These are phyloP conservation scores for Lichenostomus cassidix DNA, from an alignment of 2,113 vertebrate species.

Conservation along the genomic window DNA sequence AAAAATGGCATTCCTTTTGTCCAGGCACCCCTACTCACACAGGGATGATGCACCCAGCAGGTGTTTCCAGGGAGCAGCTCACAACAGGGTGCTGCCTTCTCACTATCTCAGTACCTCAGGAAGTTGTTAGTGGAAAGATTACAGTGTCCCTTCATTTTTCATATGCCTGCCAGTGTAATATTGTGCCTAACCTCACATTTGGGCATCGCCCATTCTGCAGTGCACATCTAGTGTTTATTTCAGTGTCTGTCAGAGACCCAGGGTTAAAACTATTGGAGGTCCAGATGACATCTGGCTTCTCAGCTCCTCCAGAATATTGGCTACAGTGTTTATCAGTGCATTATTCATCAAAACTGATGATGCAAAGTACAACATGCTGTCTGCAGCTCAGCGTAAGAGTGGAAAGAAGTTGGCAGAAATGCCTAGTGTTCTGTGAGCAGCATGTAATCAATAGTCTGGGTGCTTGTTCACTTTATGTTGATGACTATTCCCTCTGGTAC, in stretches of 20 bases:
- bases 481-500: conserved; percentile 82
- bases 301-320: conserved; percentile 77
- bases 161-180: not conserved
- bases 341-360: conserved; percentile 87
- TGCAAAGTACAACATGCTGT: conserved; percentile 84
- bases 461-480: conserved; percentile 81
- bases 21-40: not conserved
- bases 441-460: conserved; percentile 82
- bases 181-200: not conserved
- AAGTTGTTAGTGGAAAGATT: conserved; percentile 9
- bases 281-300: conserved; percentile 84
- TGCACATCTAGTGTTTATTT: conserved; percentile 49
- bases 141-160: conserved; percentile 4
- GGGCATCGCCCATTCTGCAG: conserved; percentile 45
- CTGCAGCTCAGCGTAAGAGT: conserved; percentile 73
- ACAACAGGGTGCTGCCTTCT: not conserved
- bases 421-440: conserved; percentile 81
- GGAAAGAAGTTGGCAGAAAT: conserved; percentile 80
- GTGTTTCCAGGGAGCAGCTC: not conserved
- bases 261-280: conserved; percentile 80
- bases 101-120: not conserved
- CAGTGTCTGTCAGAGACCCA: conserved; percentile 74
- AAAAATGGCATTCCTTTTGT: not conserved
- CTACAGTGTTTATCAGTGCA: conserved; percentile 83
- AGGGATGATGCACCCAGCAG: not conserved